phyloP scores from a whole-genome alignment of 2,797 vertebrate species.

The Pristis pectinata region DNA sequence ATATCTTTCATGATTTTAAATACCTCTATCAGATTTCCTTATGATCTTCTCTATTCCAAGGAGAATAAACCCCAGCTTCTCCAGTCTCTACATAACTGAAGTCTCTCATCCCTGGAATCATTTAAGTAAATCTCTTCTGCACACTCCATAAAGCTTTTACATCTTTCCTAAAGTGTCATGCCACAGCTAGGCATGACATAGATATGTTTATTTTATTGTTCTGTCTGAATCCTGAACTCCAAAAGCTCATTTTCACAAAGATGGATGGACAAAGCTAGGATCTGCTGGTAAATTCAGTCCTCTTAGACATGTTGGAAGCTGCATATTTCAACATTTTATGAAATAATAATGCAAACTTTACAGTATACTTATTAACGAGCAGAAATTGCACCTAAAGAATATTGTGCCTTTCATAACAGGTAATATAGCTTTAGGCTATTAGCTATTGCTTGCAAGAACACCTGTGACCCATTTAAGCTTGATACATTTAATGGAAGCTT shows the following conservation, averaged over 20 bases:
- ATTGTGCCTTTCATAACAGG: slow-evolving; percentile 2
- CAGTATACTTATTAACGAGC: background rate
- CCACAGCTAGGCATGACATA: background rate
- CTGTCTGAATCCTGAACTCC: background rate
- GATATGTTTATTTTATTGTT: background rate
- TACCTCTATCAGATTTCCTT: too few relatives aligned
- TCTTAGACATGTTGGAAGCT: background rate
- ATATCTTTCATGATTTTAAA: too few relatives aligned
- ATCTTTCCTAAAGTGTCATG: background rate
- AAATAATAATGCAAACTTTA: background rate
- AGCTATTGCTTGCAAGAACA: slow-evolving; percentile 21
- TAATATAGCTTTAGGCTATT: slow-evolving; percentile 7
- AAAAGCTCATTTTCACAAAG: background rate
- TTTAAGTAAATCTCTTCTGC: too few relatives aligned
- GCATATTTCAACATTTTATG: background rate
- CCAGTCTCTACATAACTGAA: too few relatives aligned
- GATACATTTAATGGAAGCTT: slow-evolving; percentile 29
- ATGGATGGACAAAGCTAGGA: background rate
- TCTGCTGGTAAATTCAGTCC: background rate
- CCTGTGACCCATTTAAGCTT: slow-evolving; percentile 26
- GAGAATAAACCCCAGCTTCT: too few relatives aligned
- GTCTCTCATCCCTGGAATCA: too few relatives aligned
- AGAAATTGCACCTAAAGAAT: background rate
- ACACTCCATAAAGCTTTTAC: background rate
- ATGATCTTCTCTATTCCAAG: too few relatives aligned